Evolutionary conservation across 2,797 vertebrate genomes (phyloP).

Genomic region (Novumbra hubbsi): DNA sequence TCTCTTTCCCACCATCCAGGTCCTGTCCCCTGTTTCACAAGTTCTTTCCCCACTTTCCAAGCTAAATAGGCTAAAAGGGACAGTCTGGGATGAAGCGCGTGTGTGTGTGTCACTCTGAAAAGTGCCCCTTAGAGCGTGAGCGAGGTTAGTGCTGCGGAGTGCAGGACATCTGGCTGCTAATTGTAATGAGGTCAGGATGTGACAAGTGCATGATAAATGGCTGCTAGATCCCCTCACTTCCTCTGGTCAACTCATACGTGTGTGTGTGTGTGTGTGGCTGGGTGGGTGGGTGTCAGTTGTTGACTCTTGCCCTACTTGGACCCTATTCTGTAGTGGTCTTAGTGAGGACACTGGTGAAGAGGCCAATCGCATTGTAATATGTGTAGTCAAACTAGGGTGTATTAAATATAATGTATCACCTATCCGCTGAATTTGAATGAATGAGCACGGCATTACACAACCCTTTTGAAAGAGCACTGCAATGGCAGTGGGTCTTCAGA

Average conservation of each 20-base stretch:
- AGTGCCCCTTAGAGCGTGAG: constrained; percentile 10
- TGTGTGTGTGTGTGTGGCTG: constrained; percentile 36
- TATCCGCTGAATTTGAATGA: neutral
- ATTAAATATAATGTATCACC: neutral
- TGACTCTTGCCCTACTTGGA: constrained; percentile 30
- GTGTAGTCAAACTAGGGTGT: neutral
- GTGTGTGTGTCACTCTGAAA: neutral
- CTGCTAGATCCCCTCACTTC: constrained; percentile 57
- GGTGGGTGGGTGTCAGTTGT: neutral
- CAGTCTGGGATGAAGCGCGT: neutral
- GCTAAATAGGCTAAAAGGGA: neutral
- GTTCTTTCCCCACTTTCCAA: neutral
- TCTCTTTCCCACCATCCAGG: constrained; percentile 21
- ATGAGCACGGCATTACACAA: neutral
- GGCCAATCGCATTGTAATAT: neutral
- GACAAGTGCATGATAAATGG: constrained; percentile 71
- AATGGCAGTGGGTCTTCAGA: constrained; percentile 8
- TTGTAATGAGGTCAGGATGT: constrained; percentile 68
- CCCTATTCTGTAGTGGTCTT: constrained; percentile 20
- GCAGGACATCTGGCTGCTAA: constrained; percentile 64
- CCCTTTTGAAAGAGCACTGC: neutral
- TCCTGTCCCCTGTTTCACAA: constrained; percentile 10
- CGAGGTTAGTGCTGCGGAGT: constrained; percentile 1
- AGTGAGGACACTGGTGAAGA: neutral
- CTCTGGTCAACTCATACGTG: constrained; percentile 49